Conservation (phyloP, 2,888 invertebrate species). For the Isoperla grammatica region DNA sequence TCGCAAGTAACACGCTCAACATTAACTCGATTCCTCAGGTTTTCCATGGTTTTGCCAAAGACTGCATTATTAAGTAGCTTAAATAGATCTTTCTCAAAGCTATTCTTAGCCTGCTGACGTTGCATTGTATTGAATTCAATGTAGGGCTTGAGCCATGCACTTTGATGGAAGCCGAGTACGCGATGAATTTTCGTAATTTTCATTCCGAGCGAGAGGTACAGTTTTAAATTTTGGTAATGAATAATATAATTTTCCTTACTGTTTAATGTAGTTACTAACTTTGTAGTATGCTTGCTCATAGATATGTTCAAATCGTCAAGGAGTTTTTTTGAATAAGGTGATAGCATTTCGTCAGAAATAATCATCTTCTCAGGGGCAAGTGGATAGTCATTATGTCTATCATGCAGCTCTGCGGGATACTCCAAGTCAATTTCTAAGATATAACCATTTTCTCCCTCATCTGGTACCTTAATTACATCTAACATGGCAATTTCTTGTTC, state of each 20-base stretch:
- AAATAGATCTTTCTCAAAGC: constrained; percentile 40
- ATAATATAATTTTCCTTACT: constrained; percentile 36
- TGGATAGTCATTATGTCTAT: constrained; percentile 38
- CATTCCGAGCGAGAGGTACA: constrained; percentile 34
- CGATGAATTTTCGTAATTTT: constrained; percentile 36
- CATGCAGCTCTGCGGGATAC: constrained; percentile 41
- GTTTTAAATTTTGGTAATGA: constrained; percentile 39
- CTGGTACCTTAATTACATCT: constrained; percentile 8
- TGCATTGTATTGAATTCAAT: no score
- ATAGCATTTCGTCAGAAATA: constrained; percentile 8
- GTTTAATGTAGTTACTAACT: constrained; percentile 19
- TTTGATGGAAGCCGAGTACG: constrained; percentile 38
- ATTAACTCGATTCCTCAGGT: constrained; percentile 40
- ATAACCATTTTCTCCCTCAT: constrained; percentile 36
- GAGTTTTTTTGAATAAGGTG: constrained; percentile 4
- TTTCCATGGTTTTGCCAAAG: constrained; percentile 44
- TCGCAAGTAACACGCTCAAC: constrained; percentile 35
- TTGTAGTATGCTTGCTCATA: neutral
- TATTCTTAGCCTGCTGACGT: constrained; percentile 36
- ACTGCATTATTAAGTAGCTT: constrained; percentile 41
- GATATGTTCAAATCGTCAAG: neutral
- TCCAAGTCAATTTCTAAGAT: constrained; percentile 43
- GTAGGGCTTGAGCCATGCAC: constrained; percentile 38
- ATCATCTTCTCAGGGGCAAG: constrained; percentile 29
- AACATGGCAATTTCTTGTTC: constrained; percentile 23